Evolutionary conservation across 1,140 invertebrate species (phyloP).

Genomic region (Lasaia peninsularis): DNA sequence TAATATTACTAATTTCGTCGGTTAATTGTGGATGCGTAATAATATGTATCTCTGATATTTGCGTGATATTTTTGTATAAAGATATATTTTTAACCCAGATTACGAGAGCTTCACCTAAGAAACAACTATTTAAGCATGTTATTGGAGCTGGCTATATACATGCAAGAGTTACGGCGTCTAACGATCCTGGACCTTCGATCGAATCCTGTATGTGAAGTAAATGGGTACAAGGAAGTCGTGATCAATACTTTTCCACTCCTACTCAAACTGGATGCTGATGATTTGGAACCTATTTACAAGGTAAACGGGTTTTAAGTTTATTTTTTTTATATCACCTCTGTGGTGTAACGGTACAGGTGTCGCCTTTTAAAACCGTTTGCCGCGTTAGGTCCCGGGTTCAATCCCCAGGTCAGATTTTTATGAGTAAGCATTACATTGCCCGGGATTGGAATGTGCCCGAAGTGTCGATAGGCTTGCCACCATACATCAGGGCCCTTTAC

Average conservation of each 20-base stretch:
- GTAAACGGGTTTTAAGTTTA: slow-evolving; percentile 25
- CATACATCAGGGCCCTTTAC: too few species aligned
- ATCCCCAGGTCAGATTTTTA: too few species aligned
- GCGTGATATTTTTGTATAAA: too few species aligned
- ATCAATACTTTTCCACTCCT: slow-evolving; percentile 52
- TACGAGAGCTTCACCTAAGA: slow-evolving; percentile 51
- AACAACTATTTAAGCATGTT: slow-evolving; percentile 51
- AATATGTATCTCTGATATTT: too few species aligned
- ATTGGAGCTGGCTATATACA: slow-evolving; percentile 57
- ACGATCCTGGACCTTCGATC: slow-evolving; percentile 50
- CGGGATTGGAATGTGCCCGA: too few species aligned
- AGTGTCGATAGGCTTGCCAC: too few species aligned
- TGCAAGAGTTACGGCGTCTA: slow-evolving; percentile 49
- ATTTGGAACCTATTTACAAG: slow-evolving; percentile 51
- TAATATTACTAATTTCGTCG: too few species aligned
- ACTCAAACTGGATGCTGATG: slow-evolving; percentile 43
- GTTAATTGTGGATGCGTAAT: too few species aligned
- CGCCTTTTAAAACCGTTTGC: too few species aligned
- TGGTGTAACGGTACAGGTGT: too few species aligned
- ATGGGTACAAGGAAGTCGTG: slow-evolving; percentile 51
- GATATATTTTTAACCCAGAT: slow-evolving; percentile 26
- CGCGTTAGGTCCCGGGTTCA: too few species aligned
- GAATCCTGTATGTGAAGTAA: slow-evolving; percentile 52
- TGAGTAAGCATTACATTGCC: too few species aligned
- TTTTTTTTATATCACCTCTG: background rate